Evolutionary conservation across 2,113 vertebrate species (phyloP), one percentile per base, ranked within the genome.

Genomic region (Sitta europaea): DNA sequence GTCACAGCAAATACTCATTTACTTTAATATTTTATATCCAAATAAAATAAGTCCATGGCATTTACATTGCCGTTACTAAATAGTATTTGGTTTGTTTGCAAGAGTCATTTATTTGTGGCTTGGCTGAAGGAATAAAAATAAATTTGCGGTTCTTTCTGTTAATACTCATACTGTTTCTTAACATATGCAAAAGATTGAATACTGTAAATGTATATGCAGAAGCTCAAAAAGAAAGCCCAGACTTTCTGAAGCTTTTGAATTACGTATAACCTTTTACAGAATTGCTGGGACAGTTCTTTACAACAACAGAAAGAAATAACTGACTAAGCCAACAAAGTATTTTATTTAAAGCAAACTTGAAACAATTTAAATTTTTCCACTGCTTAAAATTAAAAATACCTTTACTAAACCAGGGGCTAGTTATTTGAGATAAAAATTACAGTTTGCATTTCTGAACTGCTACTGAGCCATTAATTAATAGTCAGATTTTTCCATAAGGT

Each of bases 71-170:
- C 9, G 77, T 97, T 94, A 82, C 91, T 93, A 92, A 91, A 82
- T 95, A 89, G 86, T 94, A 65, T 94, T 95, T 88, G 88, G 89
- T 54, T 96, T 75, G 75, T 96, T 96, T 96, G 85, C 79, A 94
- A 85, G 78, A 88, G 86, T 93, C 90, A 95, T 97, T 95, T 95
- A 95, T 96, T 96, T 96, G 95, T 96, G 95, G 96, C 85, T 96
- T 97, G 84, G 94, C 95, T 94, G 79, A 87, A 94, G 88, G 78
- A 94, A 93, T 96, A 91, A 96, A 85, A 88, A 81, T 96, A 89
- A 95, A 92, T 88, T 85, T 94, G 94, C 0, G 91, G 90, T 94
- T 73, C 91, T 76, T 92, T 91, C 94, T 93, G 80, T 79, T 95
- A 96, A 92, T 91, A 92, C 67, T 76, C 59, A 88, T 86, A 97